These are phyloP conservation scores for Brenthis hecate DNA, from an alignment of 2,888 invertebrate genomes.

Conservation along the genomic window DNA sequence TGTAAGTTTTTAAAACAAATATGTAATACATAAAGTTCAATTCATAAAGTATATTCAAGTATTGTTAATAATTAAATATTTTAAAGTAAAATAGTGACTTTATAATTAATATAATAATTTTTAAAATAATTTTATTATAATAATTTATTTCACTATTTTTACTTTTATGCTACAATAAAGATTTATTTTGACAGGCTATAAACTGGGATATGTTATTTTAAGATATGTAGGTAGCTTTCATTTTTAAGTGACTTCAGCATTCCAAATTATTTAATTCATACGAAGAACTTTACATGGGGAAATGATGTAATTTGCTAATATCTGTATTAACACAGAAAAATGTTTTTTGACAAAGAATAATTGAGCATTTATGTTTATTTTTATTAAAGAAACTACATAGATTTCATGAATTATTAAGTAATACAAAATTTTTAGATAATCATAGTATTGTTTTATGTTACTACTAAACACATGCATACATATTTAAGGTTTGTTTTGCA, in stretches of 20 bases:
- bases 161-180: neutral
- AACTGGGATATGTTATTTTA: constrained; percentile 10
- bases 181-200: neutral
- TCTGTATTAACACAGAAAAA: neutral
- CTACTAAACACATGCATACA: constrained; percentile 6
- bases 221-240: neutral
- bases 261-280: constrained; percentile 16
- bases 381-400: neutral
- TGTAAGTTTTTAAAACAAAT: no score
- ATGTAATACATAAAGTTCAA: no score
- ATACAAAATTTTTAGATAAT: no score
- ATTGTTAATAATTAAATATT: no score
- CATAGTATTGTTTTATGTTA: neutral
- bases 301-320: constrained; percentile 13
- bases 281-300: neutral
- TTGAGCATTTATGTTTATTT: constrained; percentile 1
- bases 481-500: constrained; percentile 19
- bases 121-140: no score
- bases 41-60: no score
- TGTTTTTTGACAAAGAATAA: neutral
- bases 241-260: constrained; percentile 16
- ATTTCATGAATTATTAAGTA: no score
- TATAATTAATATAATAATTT: neutral
- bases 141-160: no score
- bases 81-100: neutral